Base-by-base conservation (phyloP, 2,797 vertebrate genomes). In the Neosalanx taihuensis region DNA sequence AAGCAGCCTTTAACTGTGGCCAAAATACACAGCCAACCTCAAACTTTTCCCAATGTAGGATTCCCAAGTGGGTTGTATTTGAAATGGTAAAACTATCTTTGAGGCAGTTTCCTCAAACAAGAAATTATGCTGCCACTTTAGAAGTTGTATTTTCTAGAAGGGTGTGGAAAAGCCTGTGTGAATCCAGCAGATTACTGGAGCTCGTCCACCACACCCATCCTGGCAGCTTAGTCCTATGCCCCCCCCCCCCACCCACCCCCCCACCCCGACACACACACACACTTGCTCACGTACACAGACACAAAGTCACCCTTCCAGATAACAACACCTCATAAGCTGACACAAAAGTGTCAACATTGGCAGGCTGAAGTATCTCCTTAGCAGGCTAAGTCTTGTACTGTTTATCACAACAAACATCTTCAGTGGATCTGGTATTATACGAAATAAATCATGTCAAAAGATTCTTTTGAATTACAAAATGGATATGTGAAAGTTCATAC, bases 171-270 rank as follows among this genome's bases (percentile, higher is more conserved):
- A 84, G 83, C 85, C 77, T 78, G 88, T 83, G 86, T 92, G 91
- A 93, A 91, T 90, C 90, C 86, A 85, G 68, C 77, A 92, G 92
- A 93, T 93, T 92, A 93, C 79, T 78, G 63, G 75, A 79, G 75
- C 73, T 76, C 70, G 77, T 78, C 72, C 62, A 87, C 90, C 87
- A 85, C 92, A 89, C 92, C 91, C 91, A 80, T 81, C 75, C 65
- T 76, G 64, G 68, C 75, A 73, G 58, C 61, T 12, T 62, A 60
- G 53, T 74, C 67, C 58, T 30, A 56, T 61, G 13, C 10, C 51
- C 33, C 66, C 4, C 9, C 9, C 57, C 33, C 69, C 58, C 56
- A 70, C 31, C 74, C 72, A 77, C 74, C 73, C 41, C 57, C 69
- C n/a, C 46, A 46, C 71, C 72, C n/a, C 26, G n/a, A 46, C 46